phyloP scores from a whole-genome alignment of 2,797 vertebrate genomes.

The Crocodylus rhombifer region DNA sequence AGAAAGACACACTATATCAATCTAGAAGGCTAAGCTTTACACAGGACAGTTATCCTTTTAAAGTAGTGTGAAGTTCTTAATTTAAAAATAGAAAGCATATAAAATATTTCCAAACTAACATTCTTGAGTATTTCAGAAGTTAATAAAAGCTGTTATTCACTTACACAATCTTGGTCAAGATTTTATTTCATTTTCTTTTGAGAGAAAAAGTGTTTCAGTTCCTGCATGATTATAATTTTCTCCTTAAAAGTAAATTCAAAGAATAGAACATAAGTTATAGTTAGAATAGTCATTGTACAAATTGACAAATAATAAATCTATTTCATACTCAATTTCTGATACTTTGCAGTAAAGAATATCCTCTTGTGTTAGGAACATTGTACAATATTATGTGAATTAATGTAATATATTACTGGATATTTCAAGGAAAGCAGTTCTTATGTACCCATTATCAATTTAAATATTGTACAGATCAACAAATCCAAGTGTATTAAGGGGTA shows the following conservation, averaged over 20 bases:
- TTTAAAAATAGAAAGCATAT: constrained; percentile 29
- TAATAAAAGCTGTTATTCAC: constrained; percentile 51
- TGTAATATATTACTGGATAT: background rate
- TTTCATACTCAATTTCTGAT: background rate
- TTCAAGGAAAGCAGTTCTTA: background rate
- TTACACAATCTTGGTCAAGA: constrained; percentile 21
- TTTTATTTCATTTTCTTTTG: constrained; percentile 18
- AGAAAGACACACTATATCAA: constrained; percentile 51
- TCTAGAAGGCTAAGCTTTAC: constrained; percentile 53
- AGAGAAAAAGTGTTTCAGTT: background rate
- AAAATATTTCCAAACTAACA: constrained; percentile 46
- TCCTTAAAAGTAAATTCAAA: constrained; percentile 13
- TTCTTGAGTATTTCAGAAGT: constrained; percentile 46
- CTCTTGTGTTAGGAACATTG: background rate
- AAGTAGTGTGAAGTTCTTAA: constrained; percentile 63
- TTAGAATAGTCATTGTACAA: background rate
- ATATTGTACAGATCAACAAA: background rate
- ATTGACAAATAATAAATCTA: background rate
- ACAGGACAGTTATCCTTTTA: constrained; percentile 60
- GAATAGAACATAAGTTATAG: background rate
- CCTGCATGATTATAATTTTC: background rate
- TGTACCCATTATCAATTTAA: background rate
- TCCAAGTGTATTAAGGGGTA: background rate
- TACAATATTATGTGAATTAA: background rate
- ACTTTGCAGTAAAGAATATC: background rate